Conservation (phyloP, 2,113 vertebrate species). For the Melanerpes formicivorus region DNA sequence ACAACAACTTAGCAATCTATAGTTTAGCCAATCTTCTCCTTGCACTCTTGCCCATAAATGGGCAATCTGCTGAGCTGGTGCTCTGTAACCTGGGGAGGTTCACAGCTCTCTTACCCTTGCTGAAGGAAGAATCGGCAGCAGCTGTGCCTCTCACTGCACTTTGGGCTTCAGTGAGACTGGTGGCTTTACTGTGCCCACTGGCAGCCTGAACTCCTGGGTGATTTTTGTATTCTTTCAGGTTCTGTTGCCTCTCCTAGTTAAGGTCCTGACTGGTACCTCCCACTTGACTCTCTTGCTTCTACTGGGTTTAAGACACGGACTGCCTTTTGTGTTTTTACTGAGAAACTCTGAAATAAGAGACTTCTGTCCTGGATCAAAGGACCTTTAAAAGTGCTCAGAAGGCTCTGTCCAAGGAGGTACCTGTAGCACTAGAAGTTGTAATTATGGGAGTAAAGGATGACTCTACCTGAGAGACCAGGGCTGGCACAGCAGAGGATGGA, state of each 20-base stretch:
- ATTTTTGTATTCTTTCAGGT: not conserved
- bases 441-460: not conserved
- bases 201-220: not conserved
- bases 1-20: not conserved
- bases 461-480: not conserved
- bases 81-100: not conserved
- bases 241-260: not conserved
- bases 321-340: not conserved
- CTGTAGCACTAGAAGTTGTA: not conserved
- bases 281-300: not conserved
- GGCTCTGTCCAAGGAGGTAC: not conserved
- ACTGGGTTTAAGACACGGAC: not conserved
- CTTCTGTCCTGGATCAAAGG: not conserved
- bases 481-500: rapidly evolving
- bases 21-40: not conserved
- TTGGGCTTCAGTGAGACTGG: not conserved
- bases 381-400: not conserved
- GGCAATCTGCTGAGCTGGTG: not conserved
- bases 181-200: not conserved
- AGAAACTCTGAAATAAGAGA: not conserved
- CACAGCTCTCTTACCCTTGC: not conserved
- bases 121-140: not conserved
- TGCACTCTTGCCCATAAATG: not conserved
- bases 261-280: not conserved
- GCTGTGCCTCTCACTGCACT: not conserved